Conservation (phyloP, 2,113 vertebrate species). For the Tenebrosternarchus preto region DNA sequence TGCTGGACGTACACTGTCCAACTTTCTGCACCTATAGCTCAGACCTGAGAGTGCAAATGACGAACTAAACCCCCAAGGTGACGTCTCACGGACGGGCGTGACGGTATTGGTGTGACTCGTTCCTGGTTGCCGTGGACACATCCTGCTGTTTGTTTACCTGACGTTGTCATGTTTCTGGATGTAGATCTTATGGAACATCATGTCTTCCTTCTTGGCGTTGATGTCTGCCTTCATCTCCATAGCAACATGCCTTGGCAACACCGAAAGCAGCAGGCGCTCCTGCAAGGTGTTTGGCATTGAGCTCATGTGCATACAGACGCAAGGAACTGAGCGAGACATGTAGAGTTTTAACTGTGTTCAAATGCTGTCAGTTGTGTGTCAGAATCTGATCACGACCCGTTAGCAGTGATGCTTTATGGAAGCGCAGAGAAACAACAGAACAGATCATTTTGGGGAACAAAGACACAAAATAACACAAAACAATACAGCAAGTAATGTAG, state of each 20-base stretch:
- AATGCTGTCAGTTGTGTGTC: neutral
- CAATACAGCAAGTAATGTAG: neutral
- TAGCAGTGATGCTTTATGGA: neutral
- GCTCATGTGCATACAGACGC: neutral
- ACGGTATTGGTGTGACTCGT: too few relatives aligned
- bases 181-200: constrained; percentile 99
- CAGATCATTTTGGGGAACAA: neutral
- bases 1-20: neutral
- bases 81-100: neutral
- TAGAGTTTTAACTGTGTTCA: constrained; percentile 17
- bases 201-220: constrained; percentile 97
- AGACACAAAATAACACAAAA: neutral
- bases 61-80: neutral
- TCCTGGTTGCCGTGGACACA: too few relatives aligned
- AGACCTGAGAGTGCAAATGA: neutral
- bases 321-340: constrained; percentile 12
- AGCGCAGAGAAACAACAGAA: neutral
- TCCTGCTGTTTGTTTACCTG: constrained; percentile 75
- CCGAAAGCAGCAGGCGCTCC: constrained; percentile 93
- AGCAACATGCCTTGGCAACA: constrained; percentile 95
- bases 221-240: constrained; percentile 99
- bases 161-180: constrained; percentile 99
- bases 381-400: constrained; percentile 27
- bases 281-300: constrained; percentile 60
- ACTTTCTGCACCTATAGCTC: neutral